Evolutionary conservation across 92 coral and sea anemone species (phyloP).

Genomic region (Umimayanthus chanpuru): DNA sequence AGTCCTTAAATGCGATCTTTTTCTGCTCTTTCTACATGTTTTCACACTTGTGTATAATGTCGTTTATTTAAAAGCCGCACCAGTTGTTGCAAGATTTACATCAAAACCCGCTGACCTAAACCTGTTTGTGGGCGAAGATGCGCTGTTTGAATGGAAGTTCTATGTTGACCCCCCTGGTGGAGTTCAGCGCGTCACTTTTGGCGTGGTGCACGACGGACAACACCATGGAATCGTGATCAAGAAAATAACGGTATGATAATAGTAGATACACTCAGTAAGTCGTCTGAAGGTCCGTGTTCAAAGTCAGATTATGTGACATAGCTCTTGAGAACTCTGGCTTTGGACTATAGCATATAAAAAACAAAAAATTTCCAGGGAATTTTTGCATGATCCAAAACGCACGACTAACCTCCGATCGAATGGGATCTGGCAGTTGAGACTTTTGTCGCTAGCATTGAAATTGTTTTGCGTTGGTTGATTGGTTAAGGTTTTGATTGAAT

Average conservation of each 20-base stretch:
- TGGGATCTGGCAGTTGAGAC: background rate
- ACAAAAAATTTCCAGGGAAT: background rate
- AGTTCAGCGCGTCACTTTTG: constrained; percentile 11
- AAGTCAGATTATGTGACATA: background rate
- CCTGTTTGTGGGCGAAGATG: constrained; percentile 35
- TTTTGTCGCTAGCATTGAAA: too few species aligned
- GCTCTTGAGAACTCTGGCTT: background rate
- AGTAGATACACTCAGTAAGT: too few species aligned
- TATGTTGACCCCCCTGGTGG: constrained; percentile 28
- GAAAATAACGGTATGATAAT: constrained; percentile 1
- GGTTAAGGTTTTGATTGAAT: too few species aligned
- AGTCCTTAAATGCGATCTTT: too few species aligned
- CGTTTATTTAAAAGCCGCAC: constrained; percentile 16
- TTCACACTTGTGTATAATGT: background rate
- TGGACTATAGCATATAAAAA: background rate
- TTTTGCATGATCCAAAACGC: background rate
- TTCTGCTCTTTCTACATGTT: background rate
- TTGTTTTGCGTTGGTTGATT: too few species aligned
- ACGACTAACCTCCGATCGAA: background rate
- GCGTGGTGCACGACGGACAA: background rate
- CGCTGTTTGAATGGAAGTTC: constrained; percentile 42
- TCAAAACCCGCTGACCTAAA: constrained; percentile 15
- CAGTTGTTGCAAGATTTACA: constrained; percentile 24
- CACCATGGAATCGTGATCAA: constrained; percentile 17
- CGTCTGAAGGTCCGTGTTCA: background rate